Evolutionary conservation across 2,888 invertebrate genomes (phyloP), one percentile per base, ranked within the genome.

Genomic region (Diaphora mendica): DNA sequence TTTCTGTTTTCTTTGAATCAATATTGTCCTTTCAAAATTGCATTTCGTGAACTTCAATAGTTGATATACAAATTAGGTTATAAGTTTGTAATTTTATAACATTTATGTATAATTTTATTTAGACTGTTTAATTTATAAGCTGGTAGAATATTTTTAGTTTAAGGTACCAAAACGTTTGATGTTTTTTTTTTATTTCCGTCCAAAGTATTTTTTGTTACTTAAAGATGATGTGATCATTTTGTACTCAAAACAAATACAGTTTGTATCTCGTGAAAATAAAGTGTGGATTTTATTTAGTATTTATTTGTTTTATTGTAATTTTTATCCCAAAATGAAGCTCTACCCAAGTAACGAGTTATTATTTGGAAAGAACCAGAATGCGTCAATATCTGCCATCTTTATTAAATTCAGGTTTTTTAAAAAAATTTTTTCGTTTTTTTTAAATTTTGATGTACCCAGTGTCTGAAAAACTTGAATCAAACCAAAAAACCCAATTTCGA

Each of bases 121-220:
- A 87, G 88, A 88, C 88, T 88, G 87, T 82, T 81, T 85, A 86
- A 73, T 75, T 85, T 83, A 82, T 82, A 84, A 81, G 80, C 76
- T 79, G 74, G 72, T 84, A 84, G 77, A 77, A 82, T 86, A 77
- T 77, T 74, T 66, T 82, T 77, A 84, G 77, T 70, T 74, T 81
- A 75, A 68, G 79, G 68, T 13, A 42, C 71, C 30, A 65, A 74
- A 70, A 35, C 65, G 67, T 70, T 85, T 76, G 48, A 72, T 85
- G 79, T 82, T 84, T 89, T 77, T 90, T 85, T 80, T 84, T 92
- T 70, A 72, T 92, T 90, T 94, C 94, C 94, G 94, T 94, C 94
- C 94, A 94, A 91, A 92, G 86, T 62, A 77, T 83, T 77, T 80
- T 88, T 84, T 77, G 81, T 88, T 88, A 88, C 86, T 87, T 87